A percentile compares a stretch with the other conserved stretches of the same genome.
Evolutionary conservation across 2,797 vertebrate genomes (phyloP).

Genomic region (Telmatherina bonti): DNA sequence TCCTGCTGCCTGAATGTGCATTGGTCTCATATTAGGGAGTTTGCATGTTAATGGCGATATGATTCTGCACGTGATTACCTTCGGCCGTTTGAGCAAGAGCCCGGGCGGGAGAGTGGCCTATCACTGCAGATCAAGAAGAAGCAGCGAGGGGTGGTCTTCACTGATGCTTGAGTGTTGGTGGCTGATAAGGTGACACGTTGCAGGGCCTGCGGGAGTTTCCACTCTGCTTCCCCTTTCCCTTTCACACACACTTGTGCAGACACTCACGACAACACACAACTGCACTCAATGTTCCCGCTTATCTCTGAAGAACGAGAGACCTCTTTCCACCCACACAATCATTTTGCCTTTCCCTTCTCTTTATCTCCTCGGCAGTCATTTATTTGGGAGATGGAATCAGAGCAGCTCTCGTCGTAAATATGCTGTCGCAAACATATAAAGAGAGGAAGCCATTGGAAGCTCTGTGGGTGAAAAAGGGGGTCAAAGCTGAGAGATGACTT

Average conservation of each 20-base stretch:
- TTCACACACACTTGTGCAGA: conserved; percentile 19
- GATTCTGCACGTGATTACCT: conserved; percentile 49
- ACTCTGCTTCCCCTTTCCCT: conserved; percentile 31
- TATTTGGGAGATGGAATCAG: conserved; percentile 79
- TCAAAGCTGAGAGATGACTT: conserved; percentile 17
- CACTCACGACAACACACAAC: conserved; percentile 29
- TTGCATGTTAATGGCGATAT: conserved; percentile 43
- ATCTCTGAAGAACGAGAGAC: conserved; percentile 72
- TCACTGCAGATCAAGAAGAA: conserved; percentile 68
- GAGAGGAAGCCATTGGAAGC: neutral
- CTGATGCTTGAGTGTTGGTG: conserved; percentile 70
- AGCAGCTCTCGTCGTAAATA: conserved; percentile 63
- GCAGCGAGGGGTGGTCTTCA: conserved; percentile 69
- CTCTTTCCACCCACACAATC: conserved; percentile 61
- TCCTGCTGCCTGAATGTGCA: conserved; percentile 2
- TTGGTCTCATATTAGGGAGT: conserved; percentile 35
- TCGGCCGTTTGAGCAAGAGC: conserved; percentile 39
- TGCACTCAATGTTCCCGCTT: conserved; percentile 61
- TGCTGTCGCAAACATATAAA: conserved; percentile 43
- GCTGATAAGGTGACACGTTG: conserved; percentile 75
- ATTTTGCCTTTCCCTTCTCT: conserved; percentile 48
- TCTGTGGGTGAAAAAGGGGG: conserved; percentile 38
- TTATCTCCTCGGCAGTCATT: conserved; percentile 79
- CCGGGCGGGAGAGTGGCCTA: conserved; percentile 52
- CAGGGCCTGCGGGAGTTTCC: conserved; percentile 54